Conservation (phyloP, 2,797 vertebrate species). For the Parauchenoglanis punctatus region DNA sequence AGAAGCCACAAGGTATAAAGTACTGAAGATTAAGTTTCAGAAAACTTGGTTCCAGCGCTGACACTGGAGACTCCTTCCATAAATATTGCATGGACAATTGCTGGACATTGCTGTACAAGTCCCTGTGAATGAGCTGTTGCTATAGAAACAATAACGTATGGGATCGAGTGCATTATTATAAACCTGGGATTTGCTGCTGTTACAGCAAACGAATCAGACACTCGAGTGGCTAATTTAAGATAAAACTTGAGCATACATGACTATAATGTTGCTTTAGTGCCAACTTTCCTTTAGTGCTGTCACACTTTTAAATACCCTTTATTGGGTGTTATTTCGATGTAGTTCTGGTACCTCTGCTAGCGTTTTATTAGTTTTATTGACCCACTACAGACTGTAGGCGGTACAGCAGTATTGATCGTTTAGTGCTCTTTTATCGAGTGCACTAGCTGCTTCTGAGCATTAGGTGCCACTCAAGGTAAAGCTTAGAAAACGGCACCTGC, state of each 20-base stretch:
- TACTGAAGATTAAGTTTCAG: background rate
- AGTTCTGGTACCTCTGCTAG: background rate
- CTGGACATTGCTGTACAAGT: no score
- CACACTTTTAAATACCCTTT: background rate
- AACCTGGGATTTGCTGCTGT: background rate
- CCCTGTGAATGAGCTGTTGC: background rate
- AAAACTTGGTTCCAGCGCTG: background rate
- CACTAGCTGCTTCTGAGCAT: conserved; percentile 44
- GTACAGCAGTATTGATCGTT: conserved; percentile 6
- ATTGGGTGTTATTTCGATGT: conserved; percentile 18
- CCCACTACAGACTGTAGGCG: background rate
- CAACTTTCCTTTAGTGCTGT: conserved; percentile 4
- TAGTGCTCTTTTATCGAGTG: background rate
- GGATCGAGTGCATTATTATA: background rate
- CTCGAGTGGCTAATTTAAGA: background rate
- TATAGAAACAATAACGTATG: background rate
- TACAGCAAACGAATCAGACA: background rate
- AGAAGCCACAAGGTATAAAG: background rate
- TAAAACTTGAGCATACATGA: background rate
- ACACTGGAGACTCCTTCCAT: background rate
- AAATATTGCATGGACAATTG: background rate
- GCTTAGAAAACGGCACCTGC: background rate
- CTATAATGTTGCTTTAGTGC: conserved; percentile 2
- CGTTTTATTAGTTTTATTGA: conserved; percentile 33
- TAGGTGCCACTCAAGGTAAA: conserved; percentile 54